Percentiles rank a stretch among this genome's conserved stretches.
Conservation (phyloP, 2,113 vertebrate genomes). For the Xenopus laevis region DNA sequence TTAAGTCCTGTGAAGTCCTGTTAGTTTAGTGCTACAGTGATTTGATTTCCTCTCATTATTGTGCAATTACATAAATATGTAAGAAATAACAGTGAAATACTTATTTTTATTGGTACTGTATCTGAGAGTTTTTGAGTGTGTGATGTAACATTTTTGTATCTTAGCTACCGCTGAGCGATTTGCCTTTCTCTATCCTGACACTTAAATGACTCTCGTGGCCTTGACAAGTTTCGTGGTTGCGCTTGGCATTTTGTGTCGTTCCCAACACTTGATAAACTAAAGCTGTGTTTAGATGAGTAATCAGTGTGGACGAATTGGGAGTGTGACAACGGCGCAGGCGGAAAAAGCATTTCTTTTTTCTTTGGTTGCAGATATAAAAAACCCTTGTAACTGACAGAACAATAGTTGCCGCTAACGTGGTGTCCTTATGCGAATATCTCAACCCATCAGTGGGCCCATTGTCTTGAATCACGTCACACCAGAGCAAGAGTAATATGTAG, state of each 20-base stretch:
- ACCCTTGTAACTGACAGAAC: too few relatives aligned
- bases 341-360: background rate
- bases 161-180: constrained; percentile 12
- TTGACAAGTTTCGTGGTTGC: constrained; percentile 8
- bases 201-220: background rate
- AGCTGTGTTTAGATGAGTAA: background rate
- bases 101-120: constrained; percentile 8
- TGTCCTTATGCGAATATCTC: too few relatives aligned
- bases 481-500: too few relatives aligned
- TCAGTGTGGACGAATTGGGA: background rate
- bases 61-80: too few relatives aligned
- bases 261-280: background rate
- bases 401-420: too few relatives aligned
- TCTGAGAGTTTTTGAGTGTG: background rate
- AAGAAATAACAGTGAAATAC: background rate
- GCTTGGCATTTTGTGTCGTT: background rate
- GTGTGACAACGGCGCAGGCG: too few relatives aligned
- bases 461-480: too few relatives aligned
- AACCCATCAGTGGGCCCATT: too few relatives aligned
- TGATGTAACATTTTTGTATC: constrained; percentile 13
- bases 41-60: too few relatives aligned
- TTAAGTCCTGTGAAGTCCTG: too few relatives aligned
- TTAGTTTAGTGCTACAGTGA: too few relatives aligned
- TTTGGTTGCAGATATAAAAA: too few relatives aligned
- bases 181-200: background rate